Conservation (phyloP, 2,113 vertebrate species). For the Sinocyclocheilus anshuiensis region DNA sequence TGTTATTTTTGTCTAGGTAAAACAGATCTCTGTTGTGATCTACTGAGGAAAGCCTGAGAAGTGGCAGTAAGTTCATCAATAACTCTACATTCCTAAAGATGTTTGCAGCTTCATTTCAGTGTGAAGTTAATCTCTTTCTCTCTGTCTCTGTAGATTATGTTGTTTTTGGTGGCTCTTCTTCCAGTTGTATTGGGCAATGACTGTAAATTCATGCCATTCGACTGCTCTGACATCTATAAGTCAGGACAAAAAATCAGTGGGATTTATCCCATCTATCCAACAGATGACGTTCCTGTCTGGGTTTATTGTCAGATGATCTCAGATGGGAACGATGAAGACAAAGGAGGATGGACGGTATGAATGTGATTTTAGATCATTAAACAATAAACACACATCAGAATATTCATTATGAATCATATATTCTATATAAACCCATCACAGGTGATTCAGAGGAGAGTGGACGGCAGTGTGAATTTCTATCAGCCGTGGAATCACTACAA, state of each 20-base stretch:
- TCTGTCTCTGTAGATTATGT: neutral
- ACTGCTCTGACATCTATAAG: neutral
- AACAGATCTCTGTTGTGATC: neutral
- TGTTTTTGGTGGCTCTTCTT: neutral
- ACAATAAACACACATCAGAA: too few relatives aligned
- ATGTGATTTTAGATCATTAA: too few relatives aligned
- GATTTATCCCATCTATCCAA: too few relatives aligned
- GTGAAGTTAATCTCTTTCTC: neutral
- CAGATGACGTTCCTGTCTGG: too few relatives aligned
- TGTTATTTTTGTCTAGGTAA: neutral
- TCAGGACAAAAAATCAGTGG: neutral
- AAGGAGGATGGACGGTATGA: too few relatives aligned
- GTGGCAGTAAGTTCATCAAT: neutral
- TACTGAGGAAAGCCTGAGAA: neutral
- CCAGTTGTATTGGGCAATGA: neutral
- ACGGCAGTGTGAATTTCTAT: too few relatives aligned
- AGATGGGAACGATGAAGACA: too few relatives aligned
- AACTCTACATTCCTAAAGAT: neutral
- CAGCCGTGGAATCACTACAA: too few relatives aligned
- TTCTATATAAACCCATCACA: too few relatives aligned
- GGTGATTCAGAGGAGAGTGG: too few relatives aligned
- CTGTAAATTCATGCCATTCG: neutral
- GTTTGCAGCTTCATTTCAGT: neutral
- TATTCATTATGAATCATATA: too few relatives aligned
- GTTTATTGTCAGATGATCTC: too few relatives aligned